Evolutionary conservation across 1,140 invertebrate species (phyloP).

Genomic region (Ylistrum balloti): DNA sequence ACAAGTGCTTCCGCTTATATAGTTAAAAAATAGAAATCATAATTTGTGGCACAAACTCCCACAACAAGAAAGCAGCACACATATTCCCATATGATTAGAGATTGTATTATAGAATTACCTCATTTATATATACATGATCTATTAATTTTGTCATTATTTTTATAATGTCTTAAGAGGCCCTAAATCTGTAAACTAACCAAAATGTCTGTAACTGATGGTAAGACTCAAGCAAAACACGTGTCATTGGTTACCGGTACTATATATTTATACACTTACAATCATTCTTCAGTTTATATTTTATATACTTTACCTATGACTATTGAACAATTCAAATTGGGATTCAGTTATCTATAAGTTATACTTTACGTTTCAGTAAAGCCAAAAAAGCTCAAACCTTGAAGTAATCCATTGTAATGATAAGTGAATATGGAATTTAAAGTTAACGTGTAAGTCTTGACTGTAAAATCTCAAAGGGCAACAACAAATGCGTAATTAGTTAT

Average conservation of each 20-base stretch:
- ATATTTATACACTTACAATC: not conserved
- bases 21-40: conserved; percentile 42
- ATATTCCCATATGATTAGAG: not conserved
- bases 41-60: not conserved
- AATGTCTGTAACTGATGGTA: conserved; percentile 68
- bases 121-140: not conserved
- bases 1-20: conserved; percentile 55
- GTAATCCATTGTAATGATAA: too few relatives aligned
- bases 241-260: not conserved
- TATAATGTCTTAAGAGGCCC: conserved; percentile 45
- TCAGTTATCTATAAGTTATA: too few relatives aligned
- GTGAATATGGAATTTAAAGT: too few relatives aligned
- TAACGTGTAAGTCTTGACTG: too few relatives aligned
- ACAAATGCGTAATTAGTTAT: too few relatives aligned
- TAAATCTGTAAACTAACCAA: conserved; percentile 20
- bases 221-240: conserved; percentile 50
- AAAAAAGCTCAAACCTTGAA: too few relatives aligned
- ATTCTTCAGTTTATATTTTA: too few relatives aligned
- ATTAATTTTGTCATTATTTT: not conserved
- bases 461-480: too few relatives aligned
- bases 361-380: too few relatives aligned
- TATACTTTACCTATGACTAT: not conserved
- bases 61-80: conserved; percentile 41
- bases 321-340: too few relatives aligned
- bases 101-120: not conserved